Base-by-base conservation (phyloP, 1,140 invertebrate species). In the Babylonia areolata region DNA sequence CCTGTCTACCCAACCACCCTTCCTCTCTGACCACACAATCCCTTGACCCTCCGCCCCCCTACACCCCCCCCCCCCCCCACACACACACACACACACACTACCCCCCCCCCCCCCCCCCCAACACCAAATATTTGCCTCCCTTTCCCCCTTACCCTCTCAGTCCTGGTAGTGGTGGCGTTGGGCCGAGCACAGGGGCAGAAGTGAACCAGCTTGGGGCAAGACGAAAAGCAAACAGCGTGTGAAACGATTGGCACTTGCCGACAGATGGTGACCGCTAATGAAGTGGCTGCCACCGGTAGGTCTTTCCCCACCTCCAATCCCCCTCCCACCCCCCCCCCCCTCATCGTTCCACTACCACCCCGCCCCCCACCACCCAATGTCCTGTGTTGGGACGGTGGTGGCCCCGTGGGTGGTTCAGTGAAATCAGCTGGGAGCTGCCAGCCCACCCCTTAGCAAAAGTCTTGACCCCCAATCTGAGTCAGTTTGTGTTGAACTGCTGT, bases 191-290 rank as follows among this genome's bases (percentile, higher is more conserved):
- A 23, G 58, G 15, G 2, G 58, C 58, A 64, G 58, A 64, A 64
- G 15, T 64, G 28, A 64, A 64, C 58, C 58, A 64, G 28, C 58
- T 20, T 23, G 58, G 28, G 23, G 58, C 58, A 28, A n/a, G 58
- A 64, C 15, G 58, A 64, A 64, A 64, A 64, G 58, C 58, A 64
- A 64, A 64, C 58, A 64, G 12, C 0, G 58, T 64, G 58, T 64
- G 58, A 64, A 64, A 64, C 58, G 58, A 64, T 64, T 64, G 58
- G 58, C 58, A 64, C 28, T 64, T 64, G 58, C 58, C 58, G 58
- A 64, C 58, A 64, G 58, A 64, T 64, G 58, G 58, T 2, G 58
- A 64, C 28, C 58, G 58, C 23, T 64, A 64, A 64, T 64, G 58
- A 64, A 64, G 58, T 28, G 58, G 1, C 58, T 64, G 58, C 58